These are phyloP conservation scores for Agrochola circellaris DNA, from an alignment of 2,888 invertebrate genomes.

Conservation along the genomic window DNA sequence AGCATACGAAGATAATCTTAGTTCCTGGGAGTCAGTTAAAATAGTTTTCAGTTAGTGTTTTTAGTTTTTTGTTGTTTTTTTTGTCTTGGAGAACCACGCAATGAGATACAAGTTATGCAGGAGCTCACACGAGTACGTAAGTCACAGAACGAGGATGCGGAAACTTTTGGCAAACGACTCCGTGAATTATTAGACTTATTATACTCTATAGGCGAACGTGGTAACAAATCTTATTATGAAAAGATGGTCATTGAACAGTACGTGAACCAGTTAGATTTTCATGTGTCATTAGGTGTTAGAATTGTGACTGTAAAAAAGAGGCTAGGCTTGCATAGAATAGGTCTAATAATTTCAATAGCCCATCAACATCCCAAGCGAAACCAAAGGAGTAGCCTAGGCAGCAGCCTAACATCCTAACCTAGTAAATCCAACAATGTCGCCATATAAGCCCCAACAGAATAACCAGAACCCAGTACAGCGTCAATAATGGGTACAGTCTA, in stretches of 20 bases:
- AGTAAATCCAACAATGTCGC: too few relatives aligned
- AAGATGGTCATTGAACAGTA: too few relatives aligned
- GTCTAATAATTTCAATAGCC: background rate
- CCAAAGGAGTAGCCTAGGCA: background rate
- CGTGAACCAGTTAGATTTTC: background rate
- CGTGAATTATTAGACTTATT: background rate
- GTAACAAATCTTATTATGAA: too few relatives aligned
- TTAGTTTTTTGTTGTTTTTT: too few relatives aligned
- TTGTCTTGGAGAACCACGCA: background rate
- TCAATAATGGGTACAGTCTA: too few relatives aligned
- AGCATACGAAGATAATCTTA: background rate
- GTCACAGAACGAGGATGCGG: background rate
- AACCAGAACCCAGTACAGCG: too few relatives aligned
- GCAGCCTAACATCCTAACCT: background rate
- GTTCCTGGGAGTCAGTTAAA: background rate
- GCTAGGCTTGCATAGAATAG: background rate
- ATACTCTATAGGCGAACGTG: background rate
- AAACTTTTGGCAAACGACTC: background rate
- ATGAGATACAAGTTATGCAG: background rate
- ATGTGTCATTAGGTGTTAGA: background rate
- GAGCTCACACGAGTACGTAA: background rate
- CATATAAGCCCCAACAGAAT: too few relatives aligned
- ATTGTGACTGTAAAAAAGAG: background rate
- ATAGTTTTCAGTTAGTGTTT: accelerated
- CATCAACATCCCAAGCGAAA: background rate